Evolutionary conservation across 2,113 vertebrate genomes (phyloP), one percentile per base, ranked within the genome.

Genomic region (Seriola rivoliana): DNA sequence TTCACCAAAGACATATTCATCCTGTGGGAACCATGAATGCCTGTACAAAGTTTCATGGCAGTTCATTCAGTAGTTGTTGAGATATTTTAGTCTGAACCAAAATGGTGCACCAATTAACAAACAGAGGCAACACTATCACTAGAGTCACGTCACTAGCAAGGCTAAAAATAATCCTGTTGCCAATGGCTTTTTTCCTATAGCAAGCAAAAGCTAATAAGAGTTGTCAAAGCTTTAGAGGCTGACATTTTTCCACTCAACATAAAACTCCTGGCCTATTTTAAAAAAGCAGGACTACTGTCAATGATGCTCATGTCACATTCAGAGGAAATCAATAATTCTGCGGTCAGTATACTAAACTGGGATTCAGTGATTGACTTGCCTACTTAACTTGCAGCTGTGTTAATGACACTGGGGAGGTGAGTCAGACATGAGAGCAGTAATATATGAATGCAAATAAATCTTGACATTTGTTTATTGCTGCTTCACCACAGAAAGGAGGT

Each of bases 241-340:
- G 10, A 59, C 10, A 14, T 65, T 29, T 58, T 50, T 50, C 32
- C 54, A 64, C 59, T 21, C 13, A 21, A 9, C n/a, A 71, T 36
- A 13, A 63, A 10, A 54, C 38, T 4, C 2, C 1, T 4, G 1
- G 1, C 68, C 52, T n/a, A 9, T 69, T 77, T 73, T 29, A 44
- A 54, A 46, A 2, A 54, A 38, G 63, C 8, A 54, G 0, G 4
- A 6, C 40, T 46, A 19, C 25, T 55, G 54, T 52, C 25, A 2
- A 42, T 72, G 36, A 44, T 1, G 34, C 68, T 74, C 32, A 52
- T 63, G 75, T 80, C 72, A 62, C 46, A 67, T 55, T 50, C 52
- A 59, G 48, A 69, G 40, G 17, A 82, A 71, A 80, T 86, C 80
- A 79, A 78, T 85, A 69, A 57, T 62, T 71, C 62, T 76, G 52